A percentile compares a stretch with the other conserved stretches of the same genome.
Conservation (phyloP, 2,797 vertebrate genomes). For the Tiaroga cobitis region DNA sequence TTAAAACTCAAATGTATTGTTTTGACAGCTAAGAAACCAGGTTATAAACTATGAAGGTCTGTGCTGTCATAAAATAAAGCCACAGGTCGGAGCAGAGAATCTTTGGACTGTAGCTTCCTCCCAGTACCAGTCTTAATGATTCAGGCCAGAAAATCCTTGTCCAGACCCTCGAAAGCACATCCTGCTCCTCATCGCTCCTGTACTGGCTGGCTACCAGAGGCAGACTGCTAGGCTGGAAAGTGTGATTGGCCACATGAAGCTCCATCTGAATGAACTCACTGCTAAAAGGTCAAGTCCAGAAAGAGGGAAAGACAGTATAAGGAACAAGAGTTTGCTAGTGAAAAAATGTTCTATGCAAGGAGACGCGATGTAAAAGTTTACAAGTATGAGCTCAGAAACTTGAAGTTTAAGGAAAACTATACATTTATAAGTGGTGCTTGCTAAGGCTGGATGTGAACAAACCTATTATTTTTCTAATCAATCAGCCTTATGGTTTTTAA, state of each 20-base stretch:
- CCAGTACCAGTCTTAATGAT: neutral
- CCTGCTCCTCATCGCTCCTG: constrained; percentile 18
- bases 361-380: neutral
- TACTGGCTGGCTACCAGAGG: constrained; percentile 15
- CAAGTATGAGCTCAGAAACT: constrained; percentile 8
- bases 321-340: neutral
- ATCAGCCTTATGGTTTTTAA: neutral
- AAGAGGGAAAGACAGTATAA: neutral
- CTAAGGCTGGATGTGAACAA: neutral
- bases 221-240: constrained; percentile 13
- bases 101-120: constrained; percentile 11
- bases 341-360: neutral
- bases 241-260: constrained; percentile 17
- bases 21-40: constrained; percentile 6
- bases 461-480: neutral
- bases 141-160: constrained; percentile 6
- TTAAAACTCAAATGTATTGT: neutral
- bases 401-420: neutral
- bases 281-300: constrained; percentile 29
- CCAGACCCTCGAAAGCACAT: neutral
- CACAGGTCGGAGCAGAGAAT: constrained; percentile 8
- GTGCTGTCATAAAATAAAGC: constrained; percentile 2
- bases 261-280: constrained; percentile 24
- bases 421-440: neutral
- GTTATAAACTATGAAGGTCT: neutral